Base-by-base conservation (phyloP, 2,888 invertebrate species). In the Drosophila melanosoma region DNA sequence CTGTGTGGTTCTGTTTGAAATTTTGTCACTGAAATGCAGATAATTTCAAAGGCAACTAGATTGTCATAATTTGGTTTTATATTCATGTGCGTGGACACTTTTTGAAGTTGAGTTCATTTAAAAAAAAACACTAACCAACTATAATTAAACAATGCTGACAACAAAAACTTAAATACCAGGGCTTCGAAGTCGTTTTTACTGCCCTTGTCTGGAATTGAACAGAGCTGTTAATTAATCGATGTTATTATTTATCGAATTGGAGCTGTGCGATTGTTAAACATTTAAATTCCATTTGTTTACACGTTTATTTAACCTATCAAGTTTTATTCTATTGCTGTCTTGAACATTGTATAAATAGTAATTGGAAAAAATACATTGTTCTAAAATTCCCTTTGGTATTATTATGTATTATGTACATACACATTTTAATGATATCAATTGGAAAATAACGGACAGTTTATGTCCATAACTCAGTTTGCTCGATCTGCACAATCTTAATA, bases 101-200 rank as follows among this genome's bases (percentile, higher is more conserved):
- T 52, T 32, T 26, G 12, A 11, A 26, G 42, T 23, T 1, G 3
- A 23, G 38, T 36, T 40, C 29, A 56, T 49, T 38, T 35, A 40
- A 57, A 35, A 36, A 60, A 32, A 15, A 69, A 20, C 66, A 79
- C 76, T 85, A 83, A 83, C 82, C 82, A 81, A 81, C 73, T 79
- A 57, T 78, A 83, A 79, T 83, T 83, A 73, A 76, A 65, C 79
- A 78, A 79, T 83, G 79, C 79, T 81, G 82, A 84, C 67, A 82
- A 82, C 79, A 85, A 83, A 72, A 85, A 78, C 70, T 72, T 69
- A 71, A 78, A 72, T 53, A 57, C 75, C 85, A 82, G 82, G 85
- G 82, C 71, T 65, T 29, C 35, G n/a, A 32, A 57, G 36, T 78
- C 64, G 54, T 54, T 79, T n/a, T 29, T 75, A 57, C 76, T 76